phyloP scores from a whole-genome alignment of 2,888 invertebrate species.

The Nezara viridula region DNA sequence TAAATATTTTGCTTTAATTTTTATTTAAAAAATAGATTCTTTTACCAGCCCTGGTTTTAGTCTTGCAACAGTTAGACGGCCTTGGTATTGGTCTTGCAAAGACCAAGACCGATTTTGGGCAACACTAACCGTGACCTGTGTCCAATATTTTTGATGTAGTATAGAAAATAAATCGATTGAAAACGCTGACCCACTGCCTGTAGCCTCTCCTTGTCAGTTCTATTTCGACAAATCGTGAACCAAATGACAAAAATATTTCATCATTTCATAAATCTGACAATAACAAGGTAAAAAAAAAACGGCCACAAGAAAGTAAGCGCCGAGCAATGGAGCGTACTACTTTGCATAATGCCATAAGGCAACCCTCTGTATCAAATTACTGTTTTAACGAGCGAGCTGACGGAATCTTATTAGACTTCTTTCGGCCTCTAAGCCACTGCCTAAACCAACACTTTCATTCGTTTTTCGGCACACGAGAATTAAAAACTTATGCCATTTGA shows the following conservation, averaged over 20 bases:
- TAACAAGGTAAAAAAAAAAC: not conserved
- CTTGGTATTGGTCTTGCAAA: no score
- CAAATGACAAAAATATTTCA: not conserved
- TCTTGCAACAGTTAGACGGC: no score
- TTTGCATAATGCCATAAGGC: constrained; percentile 43
- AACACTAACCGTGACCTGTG: no score
- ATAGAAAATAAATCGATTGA: no score
- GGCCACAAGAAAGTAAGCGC: constrained; percentile 10
- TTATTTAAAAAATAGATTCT: no score
- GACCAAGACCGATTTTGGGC: no score
- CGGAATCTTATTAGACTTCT: not conserved
- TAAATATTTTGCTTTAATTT: no score
- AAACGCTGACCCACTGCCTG: no score
- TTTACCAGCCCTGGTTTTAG: no score
- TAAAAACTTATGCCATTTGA: not conserved
- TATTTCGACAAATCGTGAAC: not conserved
- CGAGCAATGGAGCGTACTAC: not conserved
- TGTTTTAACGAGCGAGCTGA: constrained; percentile 36
- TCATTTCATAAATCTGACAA: not conserved
- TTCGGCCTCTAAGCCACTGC: not conserved
- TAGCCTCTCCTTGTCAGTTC: no score
- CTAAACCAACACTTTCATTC: not conserved
- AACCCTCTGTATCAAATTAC: constrained; percentile 40
- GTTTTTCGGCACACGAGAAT: not conserved
- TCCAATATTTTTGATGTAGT: no score